Percentiles rank a stretch among this genome's conserved stretches.
Conservation (phyloP, 2,113 vertebrate species). For the Patagioenas fasciata region DNA sequence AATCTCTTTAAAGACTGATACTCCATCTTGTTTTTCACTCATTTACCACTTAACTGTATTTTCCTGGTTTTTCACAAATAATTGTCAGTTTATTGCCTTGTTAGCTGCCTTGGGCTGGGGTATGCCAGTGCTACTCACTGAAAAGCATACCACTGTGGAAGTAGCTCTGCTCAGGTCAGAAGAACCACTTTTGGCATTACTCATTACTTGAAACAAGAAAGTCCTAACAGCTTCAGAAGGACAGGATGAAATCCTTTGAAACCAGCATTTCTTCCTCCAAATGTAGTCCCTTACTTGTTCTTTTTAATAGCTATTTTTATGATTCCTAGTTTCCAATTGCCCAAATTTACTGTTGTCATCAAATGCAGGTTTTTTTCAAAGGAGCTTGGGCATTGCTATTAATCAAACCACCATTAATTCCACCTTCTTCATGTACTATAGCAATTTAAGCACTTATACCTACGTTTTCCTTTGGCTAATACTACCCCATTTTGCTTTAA, state of each 20-base stretch:
- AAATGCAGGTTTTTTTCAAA: neutral
- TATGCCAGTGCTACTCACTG: neutral
- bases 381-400: neutral
- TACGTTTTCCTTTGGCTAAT: neutral
- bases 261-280: neutral
- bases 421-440: neutral
- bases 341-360: neutral
- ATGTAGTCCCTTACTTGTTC: neutral
- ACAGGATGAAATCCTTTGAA: neutral
- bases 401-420: neutral
- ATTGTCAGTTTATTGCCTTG: neutral
- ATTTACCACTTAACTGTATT: neutral
- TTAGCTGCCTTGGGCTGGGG: neutral
- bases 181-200: neutral
- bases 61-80: neutral
- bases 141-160: neutral
- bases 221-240: neutral
- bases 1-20: neutral
- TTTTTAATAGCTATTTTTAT: neutral
- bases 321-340: neutral
- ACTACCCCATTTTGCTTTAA: neutral
- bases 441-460: neutral
- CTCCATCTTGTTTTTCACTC: neutral
- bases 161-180: neutral
- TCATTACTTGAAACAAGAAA: neutral